Conservation (phyloP, 2,113 vertebrate species). For the Corvus hawaiiensis region DNA sequence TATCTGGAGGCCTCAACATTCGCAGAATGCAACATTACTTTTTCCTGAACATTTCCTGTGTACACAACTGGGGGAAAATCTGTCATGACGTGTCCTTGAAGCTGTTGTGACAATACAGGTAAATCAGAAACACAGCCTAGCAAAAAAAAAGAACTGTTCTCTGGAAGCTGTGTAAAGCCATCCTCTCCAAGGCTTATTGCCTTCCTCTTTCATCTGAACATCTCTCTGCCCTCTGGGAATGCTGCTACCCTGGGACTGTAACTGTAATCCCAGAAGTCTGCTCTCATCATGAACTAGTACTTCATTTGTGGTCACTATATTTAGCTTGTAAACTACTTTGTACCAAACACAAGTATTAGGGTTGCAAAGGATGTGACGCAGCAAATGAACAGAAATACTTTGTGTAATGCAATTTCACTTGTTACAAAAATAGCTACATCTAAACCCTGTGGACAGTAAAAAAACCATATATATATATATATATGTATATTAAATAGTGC, state of each 20-base stretch:
- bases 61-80: neutral
- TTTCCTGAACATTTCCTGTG: neutral
- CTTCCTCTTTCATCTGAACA: neutral
- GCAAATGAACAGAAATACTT: neutral
- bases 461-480: neutral
- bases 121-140: neutral
- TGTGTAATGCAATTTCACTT: neutral
- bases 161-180: neutral
- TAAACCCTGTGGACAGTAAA: neutral
- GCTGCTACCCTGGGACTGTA: neutral
- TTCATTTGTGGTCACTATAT: neutral
- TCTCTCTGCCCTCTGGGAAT: neutral
- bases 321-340: neutral
- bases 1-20: neutral
- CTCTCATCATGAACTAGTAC: neutral
- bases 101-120: neutral
- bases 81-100: neutral
- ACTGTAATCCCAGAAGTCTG: neutral
- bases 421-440: neutral
- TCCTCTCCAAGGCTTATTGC: neutral
- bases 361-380: neutral
- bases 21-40: neutral
- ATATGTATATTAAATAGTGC: neutral
- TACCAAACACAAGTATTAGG: neutral
- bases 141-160: neutral